Percentiles rank a stretch among this genome's conserved stretches.
Conservation (phyloP, 1,140 invertebrate genomes). For the Octopus bimaculoides region DNA sequence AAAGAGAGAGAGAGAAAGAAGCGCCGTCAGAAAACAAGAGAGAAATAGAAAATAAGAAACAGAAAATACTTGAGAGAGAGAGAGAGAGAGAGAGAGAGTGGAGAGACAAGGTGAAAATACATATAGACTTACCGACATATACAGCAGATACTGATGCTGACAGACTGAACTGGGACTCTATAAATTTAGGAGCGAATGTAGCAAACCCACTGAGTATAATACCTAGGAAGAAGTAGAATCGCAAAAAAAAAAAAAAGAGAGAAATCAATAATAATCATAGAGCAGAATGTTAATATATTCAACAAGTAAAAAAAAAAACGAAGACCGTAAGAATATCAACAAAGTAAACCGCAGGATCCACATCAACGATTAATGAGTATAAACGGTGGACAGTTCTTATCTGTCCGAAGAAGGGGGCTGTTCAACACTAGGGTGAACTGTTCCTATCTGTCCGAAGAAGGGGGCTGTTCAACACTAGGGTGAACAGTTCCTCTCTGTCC, state of each 20-base stretch:
- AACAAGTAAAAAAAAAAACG: not conserved
- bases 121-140: conserved; percentile 67
- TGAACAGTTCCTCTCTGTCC: too few relatives aligned
- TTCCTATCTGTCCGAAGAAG: too few relatives aligned
- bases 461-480: too few relatives aligned
- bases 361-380: not conserved
- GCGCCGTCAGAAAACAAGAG: not conserved
- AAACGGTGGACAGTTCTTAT: too few relatives aligned
- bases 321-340: not conserved
- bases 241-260: not conserved
- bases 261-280: too few relatives aligned
- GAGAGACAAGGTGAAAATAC: not conserved
- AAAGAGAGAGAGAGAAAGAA: too few relatives aligned
- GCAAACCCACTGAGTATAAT: conserved; percentile 76
- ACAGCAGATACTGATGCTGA: conserved; percentile 71
- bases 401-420: too few relatives aligned
- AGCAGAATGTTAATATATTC: too few relatives aligned
- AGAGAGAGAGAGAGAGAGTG: not conserved
- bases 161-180: conserved; percentile 80
- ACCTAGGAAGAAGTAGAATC: conserved; percentile 37
- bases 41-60: not conserved
- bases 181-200: conserved; percentile 77
- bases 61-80: not conserved
- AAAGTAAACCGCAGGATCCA: not conserved
- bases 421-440: too few relatives aligned